Conservation (phyloP, 2,113 vertebrate genomes). For the Phaethornis superciliosus region DNA sequence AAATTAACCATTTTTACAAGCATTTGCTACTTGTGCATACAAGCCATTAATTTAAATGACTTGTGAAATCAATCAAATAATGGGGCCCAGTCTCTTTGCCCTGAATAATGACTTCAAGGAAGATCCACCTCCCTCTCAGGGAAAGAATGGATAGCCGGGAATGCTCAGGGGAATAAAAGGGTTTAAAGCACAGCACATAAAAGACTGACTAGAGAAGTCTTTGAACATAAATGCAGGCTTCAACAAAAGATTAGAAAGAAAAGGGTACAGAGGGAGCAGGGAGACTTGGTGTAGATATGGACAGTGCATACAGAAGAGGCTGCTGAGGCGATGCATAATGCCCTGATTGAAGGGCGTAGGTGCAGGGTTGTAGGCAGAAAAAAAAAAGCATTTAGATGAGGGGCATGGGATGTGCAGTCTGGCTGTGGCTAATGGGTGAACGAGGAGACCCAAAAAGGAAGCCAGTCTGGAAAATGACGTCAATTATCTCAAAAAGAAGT, state of each 20-base stretch:
- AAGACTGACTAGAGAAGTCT: constrained; percentile 57
- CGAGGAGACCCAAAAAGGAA: neutral
- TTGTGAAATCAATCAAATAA: constrained; percentile 65
- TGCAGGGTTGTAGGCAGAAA: neutral
- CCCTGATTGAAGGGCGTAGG: neutral
- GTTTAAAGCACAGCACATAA: constrained; percentile 54
- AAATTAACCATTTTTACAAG: constrained; percentile 64
- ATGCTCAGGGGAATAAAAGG: constrained; percentile 65
- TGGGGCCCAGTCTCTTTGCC: constrained; percentile 27
- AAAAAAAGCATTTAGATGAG: constrained; percentile 35
- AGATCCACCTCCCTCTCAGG: constrained; percentile 54
- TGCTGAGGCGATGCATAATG: constrained; percentile 19
- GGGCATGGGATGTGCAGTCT: neutral
- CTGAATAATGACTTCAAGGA: constrained; percentile 69
- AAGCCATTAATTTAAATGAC: constrained; percentile 50
- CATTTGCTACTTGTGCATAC: constrained; percentile 23
- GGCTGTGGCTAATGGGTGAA: neutral
- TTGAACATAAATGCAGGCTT: constrained; percentile 67
- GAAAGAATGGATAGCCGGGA: constrained; percentile 59
- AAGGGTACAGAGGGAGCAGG: neutral
- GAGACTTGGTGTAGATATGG: neutral
- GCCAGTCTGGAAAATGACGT: neutral
- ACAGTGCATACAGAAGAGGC: constrained; percentile 32
- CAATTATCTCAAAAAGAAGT: neutral
- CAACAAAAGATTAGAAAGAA: constrained; percentile 64